A percentile compares a stretch with the other conserved stretches of the same genome.
These are phyloP conservation scores for Cettia cetti DNA, from an alignment of 2,113 vertebrate species.

Conservation along the genomic window DNA sequence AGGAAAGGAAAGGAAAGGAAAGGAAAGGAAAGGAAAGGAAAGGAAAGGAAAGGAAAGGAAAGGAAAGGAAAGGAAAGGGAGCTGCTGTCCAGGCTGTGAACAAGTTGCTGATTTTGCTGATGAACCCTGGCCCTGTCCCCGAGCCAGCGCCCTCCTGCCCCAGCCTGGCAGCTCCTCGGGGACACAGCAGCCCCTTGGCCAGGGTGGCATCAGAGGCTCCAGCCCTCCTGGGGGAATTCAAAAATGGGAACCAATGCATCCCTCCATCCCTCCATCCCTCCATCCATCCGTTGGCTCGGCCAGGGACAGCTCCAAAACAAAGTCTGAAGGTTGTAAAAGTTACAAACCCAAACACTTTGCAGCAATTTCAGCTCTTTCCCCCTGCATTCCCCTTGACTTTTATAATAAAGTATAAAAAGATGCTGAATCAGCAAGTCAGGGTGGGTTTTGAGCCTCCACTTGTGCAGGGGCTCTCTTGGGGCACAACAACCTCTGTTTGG, in stretches of 20 bases:
- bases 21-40: too few species aligned
- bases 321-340: not conserved
- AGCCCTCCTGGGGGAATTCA: not conserved
- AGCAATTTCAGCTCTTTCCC: not conserved
- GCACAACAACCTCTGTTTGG: not conserved
- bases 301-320: not conserved
- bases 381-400: not conserved
- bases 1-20: too few species aligned
- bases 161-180: not conserved
- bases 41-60: too few species aligned
- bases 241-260: not conserved
- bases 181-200: not conserved
- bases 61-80: not conserved
- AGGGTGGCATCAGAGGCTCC: not conserved
- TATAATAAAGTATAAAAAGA: not conserved
- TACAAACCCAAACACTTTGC: not conserved
- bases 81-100: not conserved
- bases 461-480: not conserved
- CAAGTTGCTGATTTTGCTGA: not conserved
- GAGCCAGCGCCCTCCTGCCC: too few species aligned
- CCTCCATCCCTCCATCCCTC: too few species aligned
- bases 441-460: not conserved
- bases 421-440: not conserved
- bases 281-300: not conserved
- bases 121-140: not conserved